These are phyloP conservation scores for Brachionus manjavacas DNA, from an alignment of 1,140 invertebrate genomes.

Conservation along the genomic window DNA sequence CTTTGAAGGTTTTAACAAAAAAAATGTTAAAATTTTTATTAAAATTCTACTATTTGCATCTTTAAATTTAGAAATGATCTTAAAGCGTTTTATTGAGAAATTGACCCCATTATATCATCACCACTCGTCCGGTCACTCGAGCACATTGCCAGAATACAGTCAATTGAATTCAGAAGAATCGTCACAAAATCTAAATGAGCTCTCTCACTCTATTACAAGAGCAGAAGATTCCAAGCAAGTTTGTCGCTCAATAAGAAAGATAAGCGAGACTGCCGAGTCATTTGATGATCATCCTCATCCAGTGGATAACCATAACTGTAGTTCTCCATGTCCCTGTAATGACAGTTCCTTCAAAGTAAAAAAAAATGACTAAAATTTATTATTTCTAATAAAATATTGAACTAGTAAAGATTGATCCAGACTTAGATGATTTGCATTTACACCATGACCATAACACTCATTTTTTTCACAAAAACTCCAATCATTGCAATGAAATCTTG, in stretches of 20 bases:
- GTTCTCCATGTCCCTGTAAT: not conserved
- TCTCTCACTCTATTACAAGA: not conserved
- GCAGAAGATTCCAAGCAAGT: not conserved
- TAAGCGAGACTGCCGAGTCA: not conserved
- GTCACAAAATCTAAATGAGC: not conserved
- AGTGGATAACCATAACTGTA: not conserved
- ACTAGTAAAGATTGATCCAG: conserved; percentile 24
- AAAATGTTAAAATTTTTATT: not conserved
- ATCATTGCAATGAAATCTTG: not conserved
- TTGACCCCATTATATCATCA: not conserved
- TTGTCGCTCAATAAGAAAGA: not conserved
- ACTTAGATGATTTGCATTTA: conserved; percentile 15
- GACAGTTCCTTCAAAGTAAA: not conserved
- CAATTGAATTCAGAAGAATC: not conserved
- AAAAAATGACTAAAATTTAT: not conserved
- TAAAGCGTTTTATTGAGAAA: conserved; percentile 23
- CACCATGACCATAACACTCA: conserved; percentile 37
- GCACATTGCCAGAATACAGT: not conserved
- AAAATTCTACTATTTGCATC: not conserved
- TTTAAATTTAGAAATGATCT: not conserved
- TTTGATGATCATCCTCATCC: conserved; percentile 10
- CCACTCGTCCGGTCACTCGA: not conserved
- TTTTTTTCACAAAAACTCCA: conserved; percentile 5
- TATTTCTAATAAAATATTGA: not conserved
- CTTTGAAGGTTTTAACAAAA: not conserved